Evolutionary conservation across 2,113 vertebrate species (phyloP).

Genomic region (Vombatus ursinus): DNA sequence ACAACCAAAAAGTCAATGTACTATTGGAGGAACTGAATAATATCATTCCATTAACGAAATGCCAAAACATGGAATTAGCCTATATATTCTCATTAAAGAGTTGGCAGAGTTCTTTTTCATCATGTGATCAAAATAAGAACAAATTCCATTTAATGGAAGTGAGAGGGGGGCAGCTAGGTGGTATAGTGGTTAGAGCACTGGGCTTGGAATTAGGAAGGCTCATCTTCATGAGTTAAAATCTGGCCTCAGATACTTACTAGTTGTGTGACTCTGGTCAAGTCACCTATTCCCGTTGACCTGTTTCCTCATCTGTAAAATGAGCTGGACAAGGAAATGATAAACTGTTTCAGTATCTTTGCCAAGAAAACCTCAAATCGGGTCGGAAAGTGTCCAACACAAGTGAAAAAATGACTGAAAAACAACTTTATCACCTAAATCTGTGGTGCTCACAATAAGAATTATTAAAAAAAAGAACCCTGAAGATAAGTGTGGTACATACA

Average conservation of each 20-base stretch:
- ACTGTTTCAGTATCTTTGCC: background rate
- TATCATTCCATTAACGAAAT: background rate
- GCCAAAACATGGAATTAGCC: background rate
- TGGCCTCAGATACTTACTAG: background rate
- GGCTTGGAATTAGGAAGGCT: background rate
- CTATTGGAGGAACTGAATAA: background rate
- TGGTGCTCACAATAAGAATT: background rate
- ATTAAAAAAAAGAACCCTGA: background rate
- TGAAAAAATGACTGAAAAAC: background rate
- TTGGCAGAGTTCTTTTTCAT: background rate
- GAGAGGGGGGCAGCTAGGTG: background rate
- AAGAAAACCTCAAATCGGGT: background rate
- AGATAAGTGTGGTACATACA: background rate
- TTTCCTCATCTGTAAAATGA: background rate
- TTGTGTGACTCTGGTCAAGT: background rate
- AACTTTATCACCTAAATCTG: background rate
- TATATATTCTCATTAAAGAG: background rate
- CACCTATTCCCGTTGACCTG: background rate
- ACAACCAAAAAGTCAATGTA: background rate
- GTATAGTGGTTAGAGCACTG: background rate
- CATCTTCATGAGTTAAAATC: background rate
- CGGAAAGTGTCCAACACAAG: background rate
- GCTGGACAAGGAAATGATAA: background rate
- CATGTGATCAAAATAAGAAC: background rate
- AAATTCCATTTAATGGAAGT: background rate